Base-by-base conservation (phyloP, 2,797 vertebrate species). In the Serranus cabrilla region DNA sequence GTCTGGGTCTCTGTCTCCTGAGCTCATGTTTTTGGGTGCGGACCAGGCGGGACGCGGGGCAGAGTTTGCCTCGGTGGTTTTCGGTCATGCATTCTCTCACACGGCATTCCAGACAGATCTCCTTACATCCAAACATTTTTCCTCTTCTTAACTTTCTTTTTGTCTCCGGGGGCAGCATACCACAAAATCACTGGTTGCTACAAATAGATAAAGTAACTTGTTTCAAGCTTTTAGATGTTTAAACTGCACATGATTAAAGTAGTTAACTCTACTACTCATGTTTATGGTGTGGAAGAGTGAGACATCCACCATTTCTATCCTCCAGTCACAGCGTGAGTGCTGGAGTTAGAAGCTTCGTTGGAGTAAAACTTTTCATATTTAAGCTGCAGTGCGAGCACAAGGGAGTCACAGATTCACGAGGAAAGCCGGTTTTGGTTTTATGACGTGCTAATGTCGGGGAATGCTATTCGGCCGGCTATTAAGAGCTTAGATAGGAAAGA, bases 51-150 rank as follows among this genome's bases (percentile, higher is more conserved):
- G 80, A 72, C 2, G 21, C 54, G 49, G 66, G 78, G 86, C 82
- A 84, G 71, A 74, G 74, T 83, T 84, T 81, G 65, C 40, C 68
- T 82, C 71, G 13, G 73, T 8, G 71, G 84, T 87, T 91, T 83
- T 83, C 59, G 60, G 79, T 87, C 83, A 78, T 83, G 82, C 82
- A 71, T 85, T 91, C 75, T 66, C 85, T 89, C 74, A 76, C 82
- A 60, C 59, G 23, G 64, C 85, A 91, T 94, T 91, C 91, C 91
- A 91, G 76, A 80, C 80, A 61, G 89, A 91, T 94, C 85, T 77
- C 76, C 79, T 92, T 91, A 90, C 90, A 87, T 77, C 69, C 64
- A 64, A 63, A 74, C 73, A 80, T 78, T 75, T 67, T 13, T 14
- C 20, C 51, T 47, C 25, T 5, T 40, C 27, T 62, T 51, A 51